These are phyloP conservation scores for Ischnura elegans DNA, from an alignment of 2,888 invertebrate species.

Conservation along the genomic window DNA sequence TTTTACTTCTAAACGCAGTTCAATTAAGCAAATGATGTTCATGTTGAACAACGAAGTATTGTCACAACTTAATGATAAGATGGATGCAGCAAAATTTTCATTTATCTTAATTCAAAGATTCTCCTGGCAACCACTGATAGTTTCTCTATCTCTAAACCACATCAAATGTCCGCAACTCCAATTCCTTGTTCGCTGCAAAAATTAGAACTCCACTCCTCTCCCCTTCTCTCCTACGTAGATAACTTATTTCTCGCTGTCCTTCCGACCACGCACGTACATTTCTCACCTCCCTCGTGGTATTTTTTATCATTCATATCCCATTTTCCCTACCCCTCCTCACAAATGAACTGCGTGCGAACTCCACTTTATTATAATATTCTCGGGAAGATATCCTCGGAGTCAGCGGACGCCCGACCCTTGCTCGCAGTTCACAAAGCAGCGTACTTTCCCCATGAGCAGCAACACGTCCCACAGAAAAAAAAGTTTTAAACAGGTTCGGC, in stretches of 20 bases:
- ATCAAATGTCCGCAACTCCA: not conserved
- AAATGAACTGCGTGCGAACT: not conserved
- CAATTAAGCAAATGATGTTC: too few relatives aligned
- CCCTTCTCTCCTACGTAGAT: not conserved
- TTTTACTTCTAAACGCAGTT: too few relatives aligned
- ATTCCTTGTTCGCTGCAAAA: not conserved
- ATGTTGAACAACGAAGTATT: too few relatives aligned
- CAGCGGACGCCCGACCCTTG: not conserved
- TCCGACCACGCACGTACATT: not conserved
- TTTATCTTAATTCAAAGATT: too few relatives aligned
- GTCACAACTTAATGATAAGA: too few relatives aligned
- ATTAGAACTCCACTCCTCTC: not conserved
- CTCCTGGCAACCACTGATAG: not conserved
- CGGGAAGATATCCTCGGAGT: not conserved
- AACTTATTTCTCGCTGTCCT: not conserved
- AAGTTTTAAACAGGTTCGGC: not conserved
- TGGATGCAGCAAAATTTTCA: too few relatives aligned
- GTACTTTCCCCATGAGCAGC: not conserved
- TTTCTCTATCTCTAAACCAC: not conserved
- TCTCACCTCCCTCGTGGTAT: not conserved
- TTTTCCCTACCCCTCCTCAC: not conserved
- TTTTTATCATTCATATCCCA: not conserved
- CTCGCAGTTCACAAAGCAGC: not conserved
- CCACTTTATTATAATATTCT: constrained; percentile 19
- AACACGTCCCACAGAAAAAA: not conserved